Conservation (phyloP, 2,797 vertebrate species). For the Erpetoichthys calabaricus region DNA sequence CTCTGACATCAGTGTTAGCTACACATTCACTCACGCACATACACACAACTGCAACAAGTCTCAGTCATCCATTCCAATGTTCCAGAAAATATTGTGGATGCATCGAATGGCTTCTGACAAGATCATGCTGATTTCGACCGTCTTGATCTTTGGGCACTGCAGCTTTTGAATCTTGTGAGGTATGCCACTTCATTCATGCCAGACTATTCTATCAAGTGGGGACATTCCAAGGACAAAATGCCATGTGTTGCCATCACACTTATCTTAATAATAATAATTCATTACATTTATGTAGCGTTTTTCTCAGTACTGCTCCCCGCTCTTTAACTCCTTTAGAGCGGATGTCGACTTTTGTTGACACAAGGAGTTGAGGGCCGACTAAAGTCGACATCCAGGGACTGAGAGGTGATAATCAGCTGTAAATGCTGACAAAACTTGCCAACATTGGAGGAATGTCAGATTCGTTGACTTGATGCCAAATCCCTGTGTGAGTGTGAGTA, state of each 20-base stretch:
- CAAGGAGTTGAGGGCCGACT: no score
- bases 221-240: slow-evolving; percentile 81
- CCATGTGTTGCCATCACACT: slow-evolving; percentile 94
- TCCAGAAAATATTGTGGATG: slow-evolving; percentile 94
- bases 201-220: slow-evolving; percentile 85
- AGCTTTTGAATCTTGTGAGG: slow-evolving; percentile 95
- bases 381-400: no score
- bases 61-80: slow-evolving; percentile 91
- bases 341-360: no score
- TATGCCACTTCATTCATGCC: slow-evolving; percentile 88
- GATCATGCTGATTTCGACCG: slow-evolving; percentile 96
- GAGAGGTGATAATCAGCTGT: no score
- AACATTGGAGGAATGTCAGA: no score
- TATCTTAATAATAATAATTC: no score
- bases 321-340: slow-evolving; percentile 92
- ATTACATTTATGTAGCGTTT: no score
- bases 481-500: no score
- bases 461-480: no score
- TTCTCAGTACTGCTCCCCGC: slow-evolving; percentile 85
- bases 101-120: slow-evolving; percentile 90
- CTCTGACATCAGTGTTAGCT: no score
- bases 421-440: no score
- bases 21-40: slow-evolving; percentile 6
- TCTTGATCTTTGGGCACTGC: slow-evolving; percentile 95
- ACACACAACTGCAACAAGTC: slow-evolving; percentile 20